phyloP scores from a whole-genome alignment of 2,113 vertebrate genomes.

The Ailuropoda melanoleuca region DNA sequence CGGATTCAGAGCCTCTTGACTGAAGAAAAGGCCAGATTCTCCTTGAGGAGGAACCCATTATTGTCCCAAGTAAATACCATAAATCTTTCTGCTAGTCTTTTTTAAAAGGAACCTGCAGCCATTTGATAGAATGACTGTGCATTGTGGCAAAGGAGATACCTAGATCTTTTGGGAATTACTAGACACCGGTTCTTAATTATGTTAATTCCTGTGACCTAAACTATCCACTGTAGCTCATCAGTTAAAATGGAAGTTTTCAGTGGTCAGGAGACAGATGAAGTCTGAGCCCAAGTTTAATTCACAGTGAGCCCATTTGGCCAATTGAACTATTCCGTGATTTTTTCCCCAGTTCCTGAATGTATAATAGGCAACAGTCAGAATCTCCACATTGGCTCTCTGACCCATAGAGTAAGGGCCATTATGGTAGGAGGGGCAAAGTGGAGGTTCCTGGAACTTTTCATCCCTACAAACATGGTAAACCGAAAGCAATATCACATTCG shows the following conservation, averaged over 20 bases:
- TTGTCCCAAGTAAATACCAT: background rate
- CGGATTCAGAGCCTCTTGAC: background rate
- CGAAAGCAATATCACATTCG: background rate
- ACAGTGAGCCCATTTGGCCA: background rate
- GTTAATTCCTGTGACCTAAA: background rate
- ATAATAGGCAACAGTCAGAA: background rate
- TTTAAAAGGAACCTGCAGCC: background rate
- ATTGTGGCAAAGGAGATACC: background rate
- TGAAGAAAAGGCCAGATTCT: background rate
- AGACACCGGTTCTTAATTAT: background rate
- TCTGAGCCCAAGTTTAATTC: background rate
- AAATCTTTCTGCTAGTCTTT: conserved; percentile 2
- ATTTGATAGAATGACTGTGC: background rate
- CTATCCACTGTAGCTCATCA: background rate
- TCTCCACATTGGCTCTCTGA: background rate
- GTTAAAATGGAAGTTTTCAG: background rate
- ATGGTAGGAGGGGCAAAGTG: background rate
- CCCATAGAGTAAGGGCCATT: background rate
- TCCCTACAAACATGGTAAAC: background rate
- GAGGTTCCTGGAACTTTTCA: background rate
- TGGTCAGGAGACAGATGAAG: background rate
- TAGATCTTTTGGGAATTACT: background rate
- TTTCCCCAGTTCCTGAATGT: background rate
- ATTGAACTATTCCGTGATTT: background rate
- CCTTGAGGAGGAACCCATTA: background rate